phyloP scores from a whole-genome alignment of 2,888 invertebrate genomes.

The Leptinotarsa rubiginosa region DNA sequence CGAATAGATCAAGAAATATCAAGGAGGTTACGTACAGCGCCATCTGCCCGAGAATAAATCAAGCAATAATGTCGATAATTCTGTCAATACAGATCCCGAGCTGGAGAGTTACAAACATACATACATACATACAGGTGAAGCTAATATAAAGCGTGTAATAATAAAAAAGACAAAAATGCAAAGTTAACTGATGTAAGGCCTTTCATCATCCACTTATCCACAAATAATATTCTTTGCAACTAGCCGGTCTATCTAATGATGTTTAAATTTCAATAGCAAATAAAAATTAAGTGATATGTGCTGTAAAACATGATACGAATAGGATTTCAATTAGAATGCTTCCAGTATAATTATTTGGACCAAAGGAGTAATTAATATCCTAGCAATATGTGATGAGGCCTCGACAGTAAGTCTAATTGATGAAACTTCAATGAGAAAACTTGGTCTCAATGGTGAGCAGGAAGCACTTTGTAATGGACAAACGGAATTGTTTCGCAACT shows the following conservation, averaged over 20 bases:
- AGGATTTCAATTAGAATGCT: background rate
- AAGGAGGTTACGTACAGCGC: no score
- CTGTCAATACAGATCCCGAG: no score
- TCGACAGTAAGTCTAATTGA: background rate
- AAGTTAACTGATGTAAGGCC: background rate
- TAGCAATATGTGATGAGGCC: background rate
- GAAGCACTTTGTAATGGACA: background rate
- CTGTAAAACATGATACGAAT: no score
- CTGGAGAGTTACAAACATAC: no score
- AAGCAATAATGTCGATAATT: no score
- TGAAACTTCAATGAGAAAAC: background rate
- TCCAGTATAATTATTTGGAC: background rate
- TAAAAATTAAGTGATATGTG: background rate
- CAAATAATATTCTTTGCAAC: background rate
- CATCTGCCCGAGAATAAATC: no score
- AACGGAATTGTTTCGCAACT: background rate
- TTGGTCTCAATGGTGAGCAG: no score
- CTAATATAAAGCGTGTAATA: no score
- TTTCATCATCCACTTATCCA: background rate
- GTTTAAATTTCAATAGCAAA: background rate
- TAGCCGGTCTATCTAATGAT: background rate
- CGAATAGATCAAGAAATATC: no score
- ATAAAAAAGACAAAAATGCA: conserved; percentile 4
- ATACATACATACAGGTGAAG: no score
- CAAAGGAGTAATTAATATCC: background rate